Conservation (phyloP, 2,888 invertebrate genomes). For the Globia sparganii region DNA sequence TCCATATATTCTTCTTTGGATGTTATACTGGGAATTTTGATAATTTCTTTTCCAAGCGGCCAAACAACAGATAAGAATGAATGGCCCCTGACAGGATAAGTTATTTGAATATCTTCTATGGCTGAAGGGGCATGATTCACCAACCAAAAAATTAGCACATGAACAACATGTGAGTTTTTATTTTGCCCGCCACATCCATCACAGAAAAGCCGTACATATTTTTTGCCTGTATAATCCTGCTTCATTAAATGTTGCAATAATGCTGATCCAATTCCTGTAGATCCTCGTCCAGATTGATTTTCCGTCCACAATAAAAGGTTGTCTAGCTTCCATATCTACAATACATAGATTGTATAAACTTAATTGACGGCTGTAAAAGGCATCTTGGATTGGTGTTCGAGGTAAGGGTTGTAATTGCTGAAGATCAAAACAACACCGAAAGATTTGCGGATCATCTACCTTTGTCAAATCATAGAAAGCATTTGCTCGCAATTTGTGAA, state of each 20-base stretch:
- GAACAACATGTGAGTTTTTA: constrained; percentile 8
- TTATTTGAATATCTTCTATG: constrained; percentile 9
- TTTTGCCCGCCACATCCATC: constrained; percentile 8
- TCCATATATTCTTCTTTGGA: constrained; percentile 1
- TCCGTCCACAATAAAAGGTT: constrained; percentile 2
- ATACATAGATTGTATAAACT: constrained; percentile 9
- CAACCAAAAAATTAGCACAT: constrained; percentile 4
- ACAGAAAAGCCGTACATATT: constrained; percentile 16
- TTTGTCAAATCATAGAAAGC: constrained; percentile 16
- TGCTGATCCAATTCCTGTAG: constrained; percentile 26
- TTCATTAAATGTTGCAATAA: constrained; percentile 17
- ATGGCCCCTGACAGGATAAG: constrained; percentile 2
- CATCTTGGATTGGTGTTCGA: constrained; percentile 54
- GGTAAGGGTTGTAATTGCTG: constrained; percentile 58
- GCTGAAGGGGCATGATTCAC: neutral
- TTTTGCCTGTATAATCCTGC: constrained; percentile 10
- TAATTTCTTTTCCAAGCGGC: neutral
- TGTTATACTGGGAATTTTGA: constrained; percentile 8
- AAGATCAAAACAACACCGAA: constrained; percentile 32
- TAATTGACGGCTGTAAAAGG: constrained; percentile 44
- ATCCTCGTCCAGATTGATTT: constrained; percentile 16
- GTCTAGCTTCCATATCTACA: neutral
- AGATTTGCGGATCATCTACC: constrained; percentile 16
- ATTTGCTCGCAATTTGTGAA: constrained; percentile 15
- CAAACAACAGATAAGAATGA: neutral